Conservation (phyloP, 2,113 vertebrate genomes). For the Rhabdornis inornatus region DNA sequence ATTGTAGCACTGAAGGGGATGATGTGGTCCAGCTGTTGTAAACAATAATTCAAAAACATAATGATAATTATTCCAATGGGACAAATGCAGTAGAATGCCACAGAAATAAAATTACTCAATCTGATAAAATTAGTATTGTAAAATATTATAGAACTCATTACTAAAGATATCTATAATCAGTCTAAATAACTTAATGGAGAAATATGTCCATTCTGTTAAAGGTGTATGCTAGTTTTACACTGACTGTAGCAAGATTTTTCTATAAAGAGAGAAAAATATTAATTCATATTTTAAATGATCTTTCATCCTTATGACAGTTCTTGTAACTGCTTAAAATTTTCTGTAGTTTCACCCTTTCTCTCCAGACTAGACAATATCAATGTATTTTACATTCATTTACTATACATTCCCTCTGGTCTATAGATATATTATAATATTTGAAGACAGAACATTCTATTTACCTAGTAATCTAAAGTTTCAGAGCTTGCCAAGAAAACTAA, state of each 20-base stretch:
- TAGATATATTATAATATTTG: not conserved
- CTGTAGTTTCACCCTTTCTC: not conserved
- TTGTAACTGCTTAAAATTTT: not conserved
- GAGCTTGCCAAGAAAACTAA: slow-evolving; percentile 4
- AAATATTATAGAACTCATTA: not conserved
- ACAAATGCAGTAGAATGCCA: not conserved
- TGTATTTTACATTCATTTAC: not conserved
- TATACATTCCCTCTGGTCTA: not conserved
- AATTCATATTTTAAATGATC: not conserved
- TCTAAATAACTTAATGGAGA: not conserved
- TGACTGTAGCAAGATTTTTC: not conserved
- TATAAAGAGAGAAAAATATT: not conserved
- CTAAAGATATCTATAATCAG: not conserved
- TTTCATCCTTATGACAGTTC: not conserved
- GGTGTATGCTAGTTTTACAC: not conserved
- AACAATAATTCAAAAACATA: not conserved
- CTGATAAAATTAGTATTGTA: not conserved
- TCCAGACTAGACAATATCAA: not conserved
- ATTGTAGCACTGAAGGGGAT: not conserved
- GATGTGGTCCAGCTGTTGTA: not conserved
- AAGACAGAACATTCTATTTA: slow-evolving; percentile 13
- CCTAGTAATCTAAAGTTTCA: slow-evolving; percentile 12
- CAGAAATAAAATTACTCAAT: not conserved
- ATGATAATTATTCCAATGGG: not conserved
- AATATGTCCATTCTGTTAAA: not conserved